Evolutionary conservation across 2,888 invertebrate genomes (phyloP).

Genomic region (Saturnia pavonia): DNA sequence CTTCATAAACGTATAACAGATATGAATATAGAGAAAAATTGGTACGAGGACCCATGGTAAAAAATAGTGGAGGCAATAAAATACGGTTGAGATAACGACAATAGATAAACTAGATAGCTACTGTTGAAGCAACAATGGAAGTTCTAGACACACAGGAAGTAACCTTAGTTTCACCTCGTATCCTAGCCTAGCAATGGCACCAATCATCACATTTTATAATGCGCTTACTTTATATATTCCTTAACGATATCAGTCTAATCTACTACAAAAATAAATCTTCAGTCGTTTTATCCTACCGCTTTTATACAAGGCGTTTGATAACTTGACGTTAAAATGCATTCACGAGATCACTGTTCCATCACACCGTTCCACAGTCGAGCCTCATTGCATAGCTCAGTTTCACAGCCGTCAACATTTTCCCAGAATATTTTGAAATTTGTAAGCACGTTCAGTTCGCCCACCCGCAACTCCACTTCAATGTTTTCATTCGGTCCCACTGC

Average conservation of each 20-base stretch:
- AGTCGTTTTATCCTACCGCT: slow-evolving; percentile 77
- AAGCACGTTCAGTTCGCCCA: slow-evolving; percentile 56
- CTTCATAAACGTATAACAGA: neutral
- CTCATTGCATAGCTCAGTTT: neutral
- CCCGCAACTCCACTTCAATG: slow-evolving; percentile 87
- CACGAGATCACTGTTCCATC: slow-evolving; percentile 62
- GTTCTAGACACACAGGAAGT: slow-evolving; percentile 66
- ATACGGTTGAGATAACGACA: neutral
- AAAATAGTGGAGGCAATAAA: neutral
- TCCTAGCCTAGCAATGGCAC: slow-evolving; percentile 81
- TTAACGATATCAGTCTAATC: slow-evolving; percentile 80
- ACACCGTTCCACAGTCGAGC: slow-evolving; percentile 25
- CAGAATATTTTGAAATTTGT: neutral
- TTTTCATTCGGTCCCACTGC: slow-evolving; percentile 93
- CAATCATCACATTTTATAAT: slow-evolving; percentile 81
- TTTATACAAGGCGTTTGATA: slow-evolving; percentile 62
- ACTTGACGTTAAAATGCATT: slow-evolving; percentile 61
- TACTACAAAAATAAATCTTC: slow-evolving; percentile 81
- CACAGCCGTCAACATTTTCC: slow-evolving; percentile 34
- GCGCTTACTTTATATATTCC: slow-evolving; percentile 66
- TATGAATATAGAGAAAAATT: neutral
- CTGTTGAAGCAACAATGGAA: slow-evolving; percentile 70
- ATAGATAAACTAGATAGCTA: slow-evolving; percentile 16
- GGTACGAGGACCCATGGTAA: neutral
- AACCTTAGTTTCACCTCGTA: slow-evolving; percentile 65